These are phyloP conservation scores for Grantiella picta DNA, from an alignment of 2,113 vertebrate genomes.

Conservation along the genomic window DNA sequence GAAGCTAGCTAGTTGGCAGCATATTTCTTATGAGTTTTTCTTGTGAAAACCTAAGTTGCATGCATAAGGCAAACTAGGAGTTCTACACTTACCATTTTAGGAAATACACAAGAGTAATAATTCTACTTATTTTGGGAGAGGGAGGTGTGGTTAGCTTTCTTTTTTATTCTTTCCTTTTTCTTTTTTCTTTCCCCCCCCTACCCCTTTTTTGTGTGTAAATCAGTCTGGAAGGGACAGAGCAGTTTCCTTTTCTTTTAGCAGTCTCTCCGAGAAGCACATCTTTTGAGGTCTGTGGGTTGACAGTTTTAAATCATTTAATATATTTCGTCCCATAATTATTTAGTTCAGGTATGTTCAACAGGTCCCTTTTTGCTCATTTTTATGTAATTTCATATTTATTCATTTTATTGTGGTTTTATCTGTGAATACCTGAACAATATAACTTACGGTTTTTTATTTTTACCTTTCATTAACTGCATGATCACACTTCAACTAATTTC, in stretches of 20 bases:
- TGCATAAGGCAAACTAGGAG: not conserved
- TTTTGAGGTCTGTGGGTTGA: not conserved
- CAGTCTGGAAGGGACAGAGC: not conserved
- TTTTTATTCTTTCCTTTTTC: too few relatives aligned
- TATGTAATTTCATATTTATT: not conserved
- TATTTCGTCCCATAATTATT: not conserved
- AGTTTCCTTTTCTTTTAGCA: not conserved
- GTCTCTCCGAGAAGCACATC: not conserved
- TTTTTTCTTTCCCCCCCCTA: not conserved
- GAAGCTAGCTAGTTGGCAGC: not conserved
- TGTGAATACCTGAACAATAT: not conserved
- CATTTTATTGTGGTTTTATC: not conserved
- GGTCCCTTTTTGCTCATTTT: not conserved
- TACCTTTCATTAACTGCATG: not conserved
- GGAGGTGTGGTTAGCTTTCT: not conserved
- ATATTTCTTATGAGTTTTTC: not conserved
- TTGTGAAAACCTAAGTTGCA: not conserved
- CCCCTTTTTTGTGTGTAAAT: not conserved
- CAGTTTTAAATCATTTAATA: not conserved
- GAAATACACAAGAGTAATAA: not conserved
- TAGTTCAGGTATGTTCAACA: not conserved
- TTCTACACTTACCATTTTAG: not conserved
- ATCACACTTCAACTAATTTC: not conserved
- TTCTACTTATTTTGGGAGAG: accelerated
- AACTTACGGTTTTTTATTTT: not conserved